Evolutionary conservation across 2,888 invertebrate species (phyloP), one percentile per base, ranked within the genome.

Genomic region (Gonocerus acuteangulatus): DNA sequence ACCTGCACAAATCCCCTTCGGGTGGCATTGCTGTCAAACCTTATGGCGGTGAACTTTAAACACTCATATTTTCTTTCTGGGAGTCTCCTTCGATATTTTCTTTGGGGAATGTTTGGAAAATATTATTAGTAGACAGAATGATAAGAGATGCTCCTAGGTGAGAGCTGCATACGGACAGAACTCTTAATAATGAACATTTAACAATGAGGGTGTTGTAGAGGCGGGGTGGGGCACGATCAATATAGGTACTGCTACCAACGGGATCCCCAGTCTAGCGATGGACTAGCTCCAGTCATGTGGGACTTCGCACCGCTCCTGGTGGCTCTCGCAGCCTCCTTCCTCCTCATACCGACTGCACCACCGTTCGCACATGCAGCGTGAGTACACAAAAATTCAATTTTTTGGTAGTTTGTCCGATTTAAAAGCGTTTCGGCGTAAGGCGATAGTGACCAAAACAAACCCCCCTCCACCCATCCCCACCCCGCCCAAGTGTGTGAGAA

Each of bases 201-300:
- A 27, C 27, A 27, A 27, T 66, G 64, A 62, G 66, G 60, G 69
- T 63, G 65, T 60, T 65, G 67, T 62, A 68, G 67, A 66, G 66
- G 69, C 52, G 57, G 60, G 61, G 51, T 19, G 64, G 22, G 44
- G 44, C 42, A 18, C 18, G 58, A 58, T 58, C 58, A 58, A 58
- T 58, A 58, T 45, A 58, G 58, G 27, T 27, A 9, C 27, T 9
- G 4, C 27, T 9, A 6, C 27, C 58, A 42, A 7, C 58, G 21
- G 58, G 45, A 15, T 9, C 23, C 39, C 21, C 58, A 48, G 58
- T 48, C 58, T 58, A 48, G 45, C 45, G 58, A 48, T 54, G 58
- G 58, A 48, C 58, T 58, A 58, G 58, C 58, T 34, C n/a, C 27
- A 27, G 23, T 21, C 42, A 54, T 54, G 54, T 54, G 54, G 54